Evolutionary conservation across 1,140 invertebrate species (phyloP).

Genomic region (Drosophila willistoni): DNA sequence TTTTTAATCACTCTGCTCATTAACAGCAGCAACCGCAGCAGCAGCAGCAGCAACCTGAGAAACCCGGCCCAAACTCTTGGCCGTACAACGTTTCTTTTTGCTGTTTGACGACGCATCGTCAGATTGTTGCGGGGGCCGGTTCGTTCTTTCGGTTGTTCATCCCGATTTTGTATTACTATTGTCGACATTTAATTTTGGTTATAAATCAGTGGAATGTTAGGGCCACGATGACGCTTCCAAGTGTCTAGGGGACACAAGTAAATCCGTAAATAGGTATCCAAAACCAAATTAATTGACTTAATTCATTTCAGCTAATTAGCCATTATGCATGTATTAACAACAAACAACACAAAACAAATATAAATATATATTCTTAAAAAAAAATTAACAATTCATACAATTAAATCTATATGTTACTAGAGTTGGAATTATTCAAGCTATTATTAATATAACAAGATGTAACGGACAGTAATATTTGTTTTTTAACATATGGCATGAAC

Average conservation of each 20-base stretch:
- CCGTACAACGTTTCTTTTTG: no score
- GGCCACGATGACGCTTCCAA: constrained; percentile 30
- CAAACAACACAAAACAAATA: background rate
- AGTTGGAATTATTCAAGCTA: no score
- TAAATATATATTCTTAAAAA: background rate
- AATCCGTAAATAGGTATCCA: constrained; percentile 15
- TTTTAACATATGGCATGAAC: no score
- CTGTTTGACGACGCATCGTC: background rate
- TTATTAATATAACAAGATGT: no score
- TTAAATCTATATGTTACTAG: no score
- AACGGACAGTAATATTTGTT: no score
- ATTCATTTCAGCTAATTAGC: constrained; percentile 11
- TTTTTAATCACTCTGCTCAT: constrained; percentile 81
- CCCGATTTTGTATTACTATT: constrained; percentile 49
- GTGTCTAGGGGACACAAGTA: constrained; percentile 29
- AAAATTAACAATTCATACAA: background rate
- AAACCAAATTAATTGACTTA: constrained; percentile 21
- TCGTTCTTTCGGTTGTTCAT: constrained; percentile 2
- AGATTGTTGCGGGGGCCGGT: constrained; percentile 32
- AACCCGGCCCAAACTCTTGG: background rate
- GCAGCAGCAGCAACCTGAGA: background rate
- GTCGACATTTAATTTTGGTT: constrained; percentile 55
- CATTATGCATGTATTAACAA: constrained; percentile 8
- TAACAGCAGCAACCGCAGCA: constrained; percentile 48
- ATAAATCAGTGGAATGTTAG: constrained; percentile 50